Conservation (phyloP, 2,113 vertebrate genomes). For the Gnathonemus echidnorhynchus region DNA sequence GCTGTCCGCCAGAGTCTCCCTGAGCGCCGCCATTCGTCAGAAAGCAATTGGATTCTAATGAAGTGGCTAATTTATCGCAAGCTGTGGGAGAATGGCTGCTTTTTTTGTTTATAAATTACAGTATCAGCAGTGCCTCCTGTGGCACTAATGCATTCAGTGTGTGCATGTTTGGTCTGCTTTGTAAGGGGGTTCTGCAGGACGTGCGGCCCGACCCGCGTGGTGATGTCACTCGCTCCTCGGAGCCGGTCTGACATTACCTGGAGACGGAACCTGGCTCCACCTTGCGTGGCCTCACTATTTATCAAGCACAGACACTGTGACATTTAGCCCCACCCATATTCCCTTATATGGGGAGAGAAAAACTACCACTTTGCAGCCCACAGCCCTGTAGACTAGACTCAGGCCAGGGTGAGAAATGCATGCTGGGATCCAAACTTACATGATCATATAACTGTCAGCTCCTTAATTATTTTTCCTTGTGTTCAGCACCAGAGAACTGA, state of each 20-base stretch:
- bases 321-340: background rate
- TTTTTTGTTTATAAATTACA: slow-evolving; percentile 21
- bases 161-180: background rate
- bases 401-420: background rate
- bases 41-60: slow-evolving; percentile 45
- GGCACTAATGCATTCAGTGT: background rate
- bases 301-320: background rate
- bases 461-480: background rate
- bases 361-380: background rate
- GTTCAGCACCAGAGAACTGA: background rate
- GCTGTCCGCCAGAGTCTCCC: slow-evolving; percentile 33
- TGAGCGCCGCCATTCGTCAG: slow-evolving; percentile 35
- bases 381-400: background rate
- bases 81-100: slow-evolving; percentile 24
- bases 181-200: background rate
- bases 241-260: background rate
- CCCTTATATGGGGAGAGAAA: background rate
- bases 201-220: background rate
- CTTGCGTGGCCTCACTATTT: background rate
- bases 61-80: slow-evolving; percentile 35
- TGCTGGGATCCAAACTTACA: background rate
- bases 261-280: background rate
- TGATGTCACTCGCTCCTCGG: background rate
- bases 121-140: slow-evolving; percentile 13
- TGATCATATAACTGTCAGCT: background rate